phyloP scores from a whole-genome alignment of 2,113 vertebrate genomes.

The Phaethornis superciliosus region DNA sequence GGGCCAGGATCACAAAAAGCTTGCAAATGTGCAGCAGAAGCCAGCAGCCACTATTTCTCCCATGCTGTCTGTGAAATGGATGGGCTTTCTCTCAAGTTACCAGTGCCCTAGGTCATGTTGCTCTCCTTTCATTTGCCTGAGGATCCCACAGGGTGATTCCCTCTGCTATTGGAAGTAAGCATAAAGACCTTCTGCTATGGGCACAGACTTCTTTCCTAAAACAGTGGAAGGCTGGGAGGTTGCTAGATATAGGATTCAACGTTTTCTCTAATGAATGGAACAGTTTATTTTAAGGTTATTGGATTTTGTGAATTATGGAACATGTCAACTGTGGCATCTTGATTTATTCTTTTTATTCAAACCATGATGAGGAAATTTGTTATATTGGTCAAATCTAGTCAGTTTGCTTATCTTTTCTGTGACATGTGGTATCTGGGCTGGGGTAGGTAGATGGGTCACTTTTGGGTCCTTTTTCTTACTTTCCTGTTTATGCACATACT shows the following conservation, averaged over 20 bases:
- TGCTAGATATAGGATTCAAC: neutral
- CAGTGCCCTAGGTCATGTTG: neutral
- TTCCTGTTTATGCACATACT: neutral
- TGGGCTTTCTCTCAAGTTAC: neutral
- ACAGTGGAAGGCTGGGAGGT: fast-evolving
- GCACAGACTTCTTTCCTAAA: neutral
- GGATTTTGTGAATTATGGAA: neutral
- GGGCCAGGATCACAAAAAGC: neutral
- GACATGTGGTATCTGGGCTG: neutral
- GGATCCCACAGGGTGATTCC: neutral
- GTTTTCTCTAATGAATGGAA: neutral
- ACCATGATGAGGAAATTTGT: neutral
- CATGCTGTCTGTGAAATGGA: neutral
- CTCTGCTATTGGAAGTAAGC: neutral
- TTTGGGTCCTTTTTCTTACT: neutral
- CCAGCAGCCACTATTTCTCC: neutral
- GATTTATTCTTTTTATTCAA: neutral
- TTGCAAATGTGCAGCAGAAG: neutral
- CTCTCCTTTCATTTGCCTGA: neutral
- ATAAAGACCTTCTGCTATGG: neutral
- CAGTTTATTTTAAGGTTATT: neutral
- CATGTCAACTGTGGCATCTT: neutral
- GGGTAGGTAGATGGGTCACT: neutral
- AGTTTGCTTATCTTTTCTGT: neutral
- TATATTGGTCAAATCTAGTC: neutral